A percentile compares a stretch with the other conserved stretches of the same genome.
Conservation (phyloP, 92 coral and sea anemone species). For the Paramuricea clavata region DNA sequence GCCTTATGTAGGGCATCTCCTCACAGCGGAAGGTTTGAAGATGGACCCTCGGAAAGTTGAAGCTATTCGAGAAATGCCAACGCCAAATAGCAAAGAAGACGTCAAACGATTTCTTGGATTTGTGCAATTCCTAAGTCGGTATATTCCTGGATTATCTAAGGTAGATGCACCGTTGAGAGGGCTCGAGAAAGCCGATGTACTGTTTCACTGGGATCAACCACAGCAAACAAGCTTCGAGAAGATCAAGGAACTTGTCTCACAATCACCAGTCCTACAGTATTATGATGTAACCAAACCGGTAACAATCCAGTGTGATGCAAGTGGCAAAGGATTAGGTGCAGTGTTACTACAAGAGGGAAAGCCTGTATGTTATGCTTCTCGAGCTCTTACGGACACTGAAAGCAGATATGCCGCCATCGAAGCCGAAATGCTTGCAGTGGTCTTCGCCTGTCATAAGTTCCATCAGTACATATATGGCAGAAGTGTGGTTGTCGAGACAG, state of each 20-base stretch:
- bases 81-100: slow-evolving; percentile 50
- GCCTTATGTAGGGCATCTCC: slow-evolving; percentile 63
- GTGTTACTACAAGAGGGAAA: slow-evolving; percentile 21
- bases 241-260: slow-evolving; percentile 49
- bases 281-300: background rate
- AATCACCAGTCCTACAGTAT: slow-evolving; percentile 48
- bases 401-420: slow-evolving; percentile 61
- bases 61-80: slow-evolving; percentile 60
- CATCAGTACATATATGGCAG: slow-evolving; percentile 65
- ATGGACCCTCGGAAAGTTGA: slow-evolving; percentile 61
- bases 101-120: slow-evolving; percentile 53
- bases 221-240: slow-evolving; percentile 44
- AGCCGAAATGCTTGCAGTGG: slow-evolving; percentile 3
- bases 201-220: slow-evolving; percentile 49
- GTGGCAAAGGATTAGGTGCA: slow-evolving; percentile 8
- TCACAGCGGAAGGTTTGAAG: slow-evolving; percentile 50
- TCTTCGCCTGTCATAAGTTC: slow-evolving; percentile 60
- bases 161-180: slow-evolving; percentile 56
- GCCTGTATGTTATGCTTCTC: slow-evolving; percentile 45
- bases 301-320: slow-evolving; percentile 6
- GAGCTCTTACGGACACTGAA: slow-evolving; percentile 58
- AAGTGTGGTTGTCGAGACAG: slow-evolving; percentile 38
- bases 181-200: slow-evolving; percentile 43
- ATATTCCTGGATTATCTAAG: slow-evolving; percentile 36
- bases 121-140: slow-evolving; percentile 53